Evolutionary conservation across 2,113 vertebrate genomes (phyloP).

Genomic region (Bubo bubo): DNA sequence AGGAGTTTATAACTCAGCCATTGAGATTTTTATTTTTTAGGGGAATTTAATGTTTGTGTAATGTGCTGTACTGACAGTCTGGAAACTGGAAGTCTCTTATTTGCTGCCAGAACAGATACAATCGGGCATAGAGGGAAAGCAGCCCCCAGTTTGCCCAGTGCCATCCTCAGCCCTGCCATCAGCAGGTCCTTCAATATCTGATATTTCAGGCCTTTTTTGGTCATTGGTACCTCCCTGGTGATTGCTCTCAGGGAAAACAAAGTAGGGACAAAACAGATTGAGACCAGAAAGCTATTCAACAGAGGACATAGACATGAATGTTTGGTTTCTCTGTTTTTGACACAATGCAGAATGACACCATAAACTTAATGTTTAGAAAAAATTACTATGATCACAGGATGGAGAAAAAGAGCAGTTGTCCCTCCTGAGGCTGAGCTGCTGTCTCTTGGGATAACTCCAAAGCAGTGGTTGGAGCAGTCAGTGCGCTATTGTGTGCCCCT

Average conservation of each 20-base stretch:
- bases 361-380: not conserved
- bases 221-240: not conserved
- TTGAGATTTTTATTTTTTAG: conserved; percentile 34
- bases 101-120: not conserved
- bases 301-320: not conserved
- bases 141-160: not conserved
- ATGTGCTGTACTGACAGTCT: not conserved
- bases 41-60: conserved; percentile 50
- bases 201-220: not conserved
- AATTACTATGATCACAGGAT: not conserved
- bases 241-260: not conserved
- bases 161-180: not conserved
- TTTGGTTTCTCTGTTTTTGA: not conserved
- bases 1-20: not conserved
- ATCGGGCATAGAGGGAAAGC: not conserved
- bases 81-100: not conserved
- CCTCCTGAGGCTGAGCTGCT: not conserved
- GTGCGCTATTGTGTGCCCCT: accelerated
- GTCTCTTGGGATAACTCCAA: not conserved
- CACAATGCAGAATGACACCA: not conserved
- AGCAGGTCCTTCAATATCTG: not conserved
- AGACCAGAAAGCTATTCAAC: not conserved
- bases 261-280: not conserved
- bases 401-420: not conserved
- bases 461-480: not conserved